Conservation (phyloP, 2,797 vertebrate species). For the Danio albolineatus region DNA sequence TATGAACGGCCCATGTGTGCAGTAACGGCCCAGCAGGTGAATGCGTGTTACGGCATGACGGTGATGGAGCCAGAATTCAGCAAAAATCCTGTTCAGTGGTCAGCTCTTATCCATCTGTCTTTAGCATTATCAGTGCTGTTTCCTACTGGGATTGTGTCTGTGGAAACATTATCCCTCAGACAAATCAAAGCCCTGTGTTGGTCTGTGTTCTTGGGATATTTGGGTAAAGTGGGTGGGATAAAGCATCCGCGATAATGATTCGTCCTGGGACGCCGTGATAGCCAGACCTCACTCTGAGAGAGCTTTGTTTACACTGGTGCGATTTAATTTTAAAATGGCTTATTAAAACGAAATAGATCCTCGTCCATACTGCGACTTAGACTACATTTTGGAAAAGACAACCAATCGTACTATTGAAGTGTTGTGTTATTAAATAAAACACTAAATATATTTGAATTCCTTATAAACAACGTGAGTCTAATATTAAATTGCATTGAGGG, state of each 20-base stretch:
- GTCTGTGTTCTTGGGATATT: constrained; percentile 66
- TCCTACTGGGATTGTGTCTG: constrained; percentile 62
- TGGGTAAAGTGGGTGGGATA: constrained; percentile 69
- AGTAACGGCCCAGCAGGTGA: constrained; percentile 8
- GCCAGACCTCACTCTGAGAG: constrained; percentile 17
- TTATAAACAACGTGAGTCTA: no score
- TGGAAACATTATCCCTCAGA: constrained; percentile 68
- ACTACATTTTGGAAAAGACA: no score
- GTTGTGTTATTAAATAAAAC: no score
- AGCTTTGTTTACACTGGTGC: no score
- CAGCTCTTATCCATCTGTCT: constrained; percentile 65
- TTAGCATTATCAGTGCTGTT: constrained; percentile 58
- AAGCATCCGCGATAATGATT: constrained; percentile 72
- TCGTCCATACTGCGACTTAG: no score
- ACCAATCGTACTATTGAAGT: no score
- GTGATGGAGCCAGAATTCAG: constrained; percentile 22
- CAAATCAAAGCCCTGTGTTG: constrained; percentile 58
- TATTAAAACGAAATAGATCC: no score
- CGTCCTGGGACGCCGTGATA: constrained; percentile 22
- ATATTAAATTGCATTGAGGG: no score
- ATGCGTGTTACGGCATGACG: background rate
- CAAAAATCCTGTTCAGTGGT: background rate
- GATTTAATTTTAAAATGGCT: no score
- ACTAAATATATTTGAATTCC: no score
- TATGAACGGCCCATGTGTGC: background rate